Percentiles rank a stretch among this genome's conserved stretches.
These are phyloP conservation scores for Anarhynchus alexandrinus DNA, from an alignment of 2,113 vertebrate species.

Conservation along the genomic window DNA sequence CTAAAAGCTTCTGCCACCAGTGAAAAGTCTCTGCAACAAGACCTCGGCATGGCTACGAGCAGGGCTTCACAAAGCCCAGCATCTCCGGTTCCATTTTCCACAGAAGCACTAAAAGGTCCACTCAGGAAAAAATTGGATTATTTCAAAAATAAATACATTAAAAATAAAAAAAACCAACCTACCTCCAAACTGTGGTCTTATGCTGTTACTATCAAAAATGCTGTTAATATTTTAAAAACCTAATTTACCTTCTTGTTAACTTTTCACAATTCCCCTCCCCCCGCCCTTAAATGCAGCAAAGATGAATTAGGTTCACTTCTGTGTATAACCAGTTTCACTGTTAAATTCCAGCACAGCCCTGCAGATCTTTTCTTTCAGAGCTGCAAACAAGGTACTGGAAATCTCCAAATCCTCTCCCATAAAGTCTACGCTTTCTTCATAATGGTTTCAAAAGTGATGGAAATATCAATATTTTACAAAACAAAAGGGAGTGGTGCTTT, in stretches of 20 bases:
- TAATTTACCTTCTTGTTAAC: not conserved
- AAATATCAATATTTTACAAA: not conserved
- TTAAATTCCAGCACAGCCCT: not conserved
- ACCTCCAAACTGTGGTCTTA: not conserved
- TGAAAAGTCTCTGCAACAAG: not conserved
- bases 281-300: not conserved
- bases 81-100: not conserved
- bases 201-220: not conserved
- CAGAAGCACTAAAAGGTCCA: not conserved
- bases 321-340: not conserved
- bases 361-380: not conserved
- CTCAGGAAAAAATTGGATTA: not conserved
- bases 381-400: not conserved
- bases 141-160: not conserved
- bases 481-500: not conserved
- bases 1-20: not conserved
- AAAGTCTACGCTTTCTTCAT: not conserved
- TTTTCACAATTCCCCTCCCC: not conserved
- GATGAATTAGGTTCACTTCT: not conserved
- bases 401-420: not conserved
- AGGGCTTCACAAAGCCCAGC: not conserved
- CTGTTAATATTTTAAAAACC: not conserved
- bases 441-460: not conserved
- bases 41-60: not conserved
- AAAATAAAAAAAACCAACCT: not conserved